Conservation (phyloP, 1,140 invertebrate species). For the Lysiphlebus fabarum region DNA sequence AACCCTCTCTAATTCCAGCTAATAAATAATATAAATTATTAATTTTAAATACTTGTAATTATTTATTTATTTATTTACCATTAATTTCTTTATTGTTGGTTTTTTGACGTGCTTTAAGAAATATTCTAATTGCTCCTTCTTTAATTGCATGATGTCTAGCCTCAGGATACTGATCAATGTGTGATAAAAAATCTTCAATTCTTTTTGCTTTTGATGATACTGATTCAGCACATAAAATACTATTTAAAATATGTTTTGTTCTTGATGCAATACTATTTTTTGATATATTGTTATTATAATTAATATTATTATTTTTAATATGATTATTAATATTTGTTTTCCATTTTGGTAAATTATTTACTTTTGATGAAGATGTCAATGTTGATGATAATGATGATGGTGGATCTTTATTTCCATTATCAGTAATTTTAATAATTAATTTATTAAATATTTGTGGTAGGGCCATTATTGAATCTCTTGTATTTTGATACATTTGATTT, state of each 20-base stretch:
- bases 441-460: slow-evolving; percentile 43
- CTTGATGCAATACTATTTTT: slow-evolving; percentile 63
- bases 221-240: slow-evolving; percentile 61
- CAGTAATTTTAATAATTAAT: slow-evolving; percentile 41
- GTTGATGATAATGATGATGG: too few relatives aligned
- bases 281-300: slow-evolving; percentile 43
- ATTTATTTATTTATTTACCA: slow-evolving; percentile 26
- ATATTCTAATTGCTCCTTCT: slow-evolving; percentile 63
- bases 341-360: slow-evolving; percentile 46
- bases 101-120: slow-evolving; percentile 56
- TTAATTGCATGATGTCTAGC: slow-evolving; percentile 69
- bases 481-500: slow-evolving; percentile 18
- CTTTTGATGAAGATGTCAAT: slow-evolving; percentile 26
- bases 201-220: slow-evolving; percentile 59
- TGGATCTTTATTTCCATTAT: slow-evolving; percentile 30
- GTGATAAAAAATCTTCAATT: slow-evolving; percentile 66
- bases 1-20: slow-evolving; percentile 59
- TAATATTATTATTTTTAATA: slow-evolving; percentile 59
- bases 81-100: slow-evolving; percentile 49
- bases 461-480: slow-evolving; percentile 33
- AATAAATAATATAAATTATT: slow-evolving; percentile 14
- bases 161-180: slow-evolving; percentile 71
- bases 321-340: slow-evolving; percentile 42
- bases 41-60: neutral
- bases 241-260: slow-evolving; percentile 66